These are phyloP conservation scores for Steromphala cineraria DNA, from an alignment of 2,888 invertebrate species.

Conservation along the genomic window DNA sequence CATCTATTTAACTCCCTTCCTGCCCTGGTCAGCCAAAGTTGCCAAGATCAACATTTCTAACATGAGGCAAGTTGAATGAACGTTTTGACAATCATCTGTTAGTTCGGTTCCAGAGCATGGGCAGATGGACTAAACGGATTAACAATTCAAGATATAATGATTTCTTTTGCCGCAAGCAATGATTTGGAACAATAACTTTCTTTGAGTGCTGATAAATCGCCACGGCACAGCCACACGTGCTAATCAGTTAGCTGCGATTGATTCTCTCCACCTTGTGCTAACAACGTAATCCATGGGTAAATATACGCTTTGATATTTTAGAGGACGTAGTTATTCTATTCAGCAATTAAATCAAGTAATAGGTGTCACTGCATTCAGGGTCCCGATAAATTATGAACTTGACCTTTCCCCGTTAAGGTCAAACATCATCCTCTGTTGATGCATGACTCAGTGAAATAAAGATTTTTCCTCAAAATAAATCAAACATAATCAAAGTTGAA, in stretches of 20 bases:
- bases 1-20: too few species aligned
- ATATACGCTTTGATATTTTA: neutral
- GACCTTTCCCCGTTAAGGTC: neutral
- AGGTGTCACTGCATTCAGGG: too few species aligned
- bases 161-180: neutral
- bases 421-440: neutral
- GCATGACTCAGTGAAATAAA: neutral
- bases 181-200: neutral
- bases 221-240: neutral
- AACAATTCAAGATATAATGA: neutral
- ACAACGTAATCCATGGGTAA: neutral
- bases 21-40: too few species aligned
- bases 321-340: neutral
- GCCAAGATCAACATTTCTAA: too few species aligned
- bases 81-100: too few species aligned
- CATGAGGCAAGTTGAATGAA: too few species aligned
- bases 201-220: neutral
- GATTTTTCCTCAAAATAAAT: neutral
- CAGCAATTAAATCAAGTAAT: too few species aligned
- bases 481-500: neutral
- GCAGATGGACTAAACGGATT: neutral
- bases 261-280: neutral
- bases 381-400: neutral
- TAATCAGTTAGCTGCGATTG: neutral
- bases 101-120: too few species aligned